Conservation (phyloP, 2,113 vertebrate species). For the Myxocyprinus asiaticus region DNA sequence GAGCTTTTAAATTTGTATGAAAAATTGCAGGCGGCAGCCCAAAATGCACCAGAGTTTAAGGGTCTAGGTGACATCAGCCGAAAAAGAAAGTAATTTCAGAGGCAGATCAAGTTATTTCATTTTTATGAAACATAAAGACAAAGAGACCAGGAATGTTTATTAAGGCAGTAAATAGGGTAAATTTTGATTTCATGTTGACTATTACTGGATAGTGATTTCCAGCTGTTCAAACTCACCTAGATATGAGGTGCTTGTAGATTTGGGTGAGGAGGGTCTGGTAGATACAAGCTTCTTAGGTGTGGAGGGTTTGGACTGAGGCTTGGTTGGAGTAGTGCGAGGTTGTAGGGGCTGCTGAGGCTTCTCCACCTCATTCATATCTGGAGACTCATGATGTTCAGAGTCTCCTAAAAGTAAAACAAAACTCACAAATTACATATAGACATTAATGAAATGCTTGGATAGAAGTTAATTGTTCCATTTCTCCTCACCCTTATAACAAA, state of each 20-base stretch:
- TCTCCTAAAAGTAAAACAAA: conserved; percentile 50
- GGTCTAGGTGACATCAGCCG: no score
- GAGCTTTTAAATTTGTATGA: no score
- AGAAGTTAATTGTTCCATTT: no score
- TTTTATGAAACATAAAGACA: no score
- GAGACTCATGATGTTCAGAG: conserved; percentile 70
- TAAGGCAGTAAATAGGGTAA: not conserved
- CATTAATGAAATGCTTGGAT: not conserved
- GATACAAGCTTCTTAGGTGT: conserved; percentile 56
- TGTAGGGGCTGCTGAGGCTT: conserved; percentile 61
- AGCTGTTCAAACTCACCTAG: conserved; percentile 76
- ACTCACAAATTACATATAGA: not conserved
- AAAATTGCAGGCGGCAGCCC: no score
- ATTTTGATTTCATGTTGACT: no score
- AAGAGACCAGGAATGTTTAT: no score
- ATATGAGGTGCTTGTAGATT: conserved; percentile 60
- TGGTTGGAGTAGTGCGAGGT: conserved; percentile 66
- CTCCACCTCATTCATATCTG: conserved; percentile 94
- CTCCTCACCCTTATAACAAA: conserved; percentile 87
- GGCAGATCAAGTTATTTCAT: no score
- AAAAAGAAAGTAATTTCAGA: no score
- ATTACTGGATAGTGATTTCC: no score
- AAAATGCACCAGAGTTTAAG: no score
- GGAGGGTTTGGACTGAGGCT: conserved; percentile 52
- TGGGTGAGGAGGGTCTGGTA: conserved; percentile 44